Percentiles rank a stretch among this genome's conserved stretches.
Evolutionary conservation across 2,797 vertebrate genomes (phyloP).

Genomic region (Brotula barbata): DNA sequence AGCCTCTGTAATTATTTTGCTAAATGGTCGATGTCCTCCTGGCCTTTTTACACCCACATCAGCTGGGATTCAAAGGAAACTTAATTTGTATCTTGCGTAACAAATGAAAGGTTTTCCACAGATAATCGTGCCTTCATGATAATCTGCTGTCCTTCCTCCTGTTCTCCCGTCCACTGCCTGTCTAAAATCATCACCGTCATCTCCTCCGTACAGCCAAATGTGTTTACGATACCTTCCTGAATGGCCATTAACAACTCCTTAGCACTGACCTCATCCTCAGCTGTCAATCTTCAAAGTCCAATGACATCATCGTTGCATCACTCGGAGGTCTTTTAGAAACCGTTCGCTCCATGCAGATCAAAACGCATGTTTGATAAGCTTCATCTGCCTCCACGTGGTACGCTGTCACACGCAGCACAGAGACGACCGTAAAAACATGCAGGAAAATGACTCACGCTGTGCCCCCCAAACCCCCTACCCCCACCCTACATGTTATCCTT

Average conservation of each 20-base stretch:
- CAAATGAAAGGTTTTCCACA: too few species aligned
- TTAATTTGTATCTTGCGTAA: too few species aligned
- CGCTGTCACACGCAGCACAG: background rate
- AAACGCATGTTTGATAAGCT: constrained; percentile 29
- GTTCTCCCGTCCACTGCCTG: too few species aligned
- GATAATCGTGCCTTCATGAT: too few species aligned
- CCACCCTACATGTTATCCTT: background rate
- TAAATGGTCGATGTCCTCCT: too few species aligned
- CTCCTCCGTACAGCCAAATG: background rate
- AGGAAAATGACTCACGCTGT: background rate
- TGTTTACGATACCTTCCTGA: background rate
- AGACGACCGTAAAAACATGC: background rate
- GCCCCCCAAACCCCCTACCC: background rate
- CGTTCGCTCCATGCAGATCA: constrained; percentile 27
- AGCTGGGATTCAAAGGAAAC: too few species aligned
- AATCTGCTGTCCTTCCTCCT: too few species aligned
- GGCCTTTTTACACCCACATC: too few species aligned
- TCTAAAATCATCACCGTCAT: too few species aligned
- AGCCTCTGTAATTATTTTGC: too few species aligned
- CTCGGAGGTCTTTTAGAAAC: constrained; percentile 11
- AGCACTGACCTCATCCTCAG: constrained; percentile 10
- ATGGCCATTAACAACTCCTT: constrained; percentile 13
- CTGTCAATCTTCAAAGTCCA: constrained; percentile 12
- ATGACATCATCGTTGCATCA: constrained; percentile 34
- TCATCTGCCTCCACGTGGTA: constrained; percentile 14